Percentiles rank a stretch among this genome's conserved stretches.
phyloP scores from a whole-genome alignment of 1,140 invertebrate species.

The Heliconius eleuchia region DNA sequence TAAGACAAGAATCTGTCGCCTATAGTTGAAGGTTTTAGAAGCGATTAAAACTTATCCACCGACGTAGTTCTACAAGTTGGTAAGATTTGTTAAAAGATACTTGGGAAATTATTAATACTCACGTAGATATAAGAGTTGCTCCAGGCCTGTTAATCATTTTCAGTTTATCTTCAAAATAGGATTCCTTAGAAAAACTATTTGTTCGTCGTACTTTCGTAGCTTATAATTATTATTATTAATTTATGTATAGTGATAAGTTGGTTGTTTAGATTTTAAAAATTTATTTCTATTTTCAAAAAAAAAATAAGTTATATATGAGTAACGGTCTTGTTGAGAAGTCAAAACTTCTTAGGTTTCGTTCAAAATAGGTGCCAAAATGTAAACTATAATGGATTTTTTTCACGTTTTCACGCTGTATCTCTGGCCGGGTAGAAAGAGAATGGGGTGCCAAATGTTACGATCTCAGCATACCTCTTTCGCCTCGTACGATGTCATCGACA shows the following conservation, averaged over 20 bases:
- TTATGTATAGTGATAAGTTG: too few species aligned
- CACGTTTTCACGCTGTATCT: too few species aligned
- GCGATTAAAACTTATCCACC: slow-evolving; percentile 22
- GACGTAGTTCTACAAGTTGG: slow-evolving; percentile 17
- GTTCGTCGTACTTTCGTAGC: background rate
- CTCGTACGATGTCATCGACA: too few species aligned
- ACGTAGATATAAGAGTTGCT: slow-evolving; percentile 1
- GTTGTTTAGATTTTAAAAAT: background rate
- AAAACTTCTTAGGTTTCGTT: too few species aligned
- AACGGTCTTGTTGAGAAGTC: too few species aligned
- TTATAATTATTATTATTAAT: too few species aligned
- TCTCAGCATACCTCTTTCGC: too few species aligned
- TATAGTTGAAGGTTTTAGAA: slow-evolving; percentile 20
- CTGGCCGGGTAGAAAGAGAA: too few species aligned
- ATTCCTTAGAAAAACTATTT: background rate
- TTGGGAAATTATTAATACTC: slow-evolving; percentile 24
- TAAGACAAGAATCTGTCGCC: background rate
- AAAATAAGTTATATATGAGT: too few species aligned
- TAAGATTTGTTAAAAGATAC: slow-evolving; percentile 21
- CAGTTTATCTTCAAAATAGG: background rate
- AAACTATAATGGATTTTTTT: too few species aligned
- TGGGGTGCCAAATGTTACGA: too few species aligned
- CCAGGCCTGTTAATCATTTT: background rate
- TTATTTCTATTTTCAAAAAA: background rate
- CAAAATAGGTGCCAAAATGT: too few species aligned